Evolutionary conservation across 2,113 vertebrate species (phyloP).

Genomic region (Strigops habroptila): DNA sequence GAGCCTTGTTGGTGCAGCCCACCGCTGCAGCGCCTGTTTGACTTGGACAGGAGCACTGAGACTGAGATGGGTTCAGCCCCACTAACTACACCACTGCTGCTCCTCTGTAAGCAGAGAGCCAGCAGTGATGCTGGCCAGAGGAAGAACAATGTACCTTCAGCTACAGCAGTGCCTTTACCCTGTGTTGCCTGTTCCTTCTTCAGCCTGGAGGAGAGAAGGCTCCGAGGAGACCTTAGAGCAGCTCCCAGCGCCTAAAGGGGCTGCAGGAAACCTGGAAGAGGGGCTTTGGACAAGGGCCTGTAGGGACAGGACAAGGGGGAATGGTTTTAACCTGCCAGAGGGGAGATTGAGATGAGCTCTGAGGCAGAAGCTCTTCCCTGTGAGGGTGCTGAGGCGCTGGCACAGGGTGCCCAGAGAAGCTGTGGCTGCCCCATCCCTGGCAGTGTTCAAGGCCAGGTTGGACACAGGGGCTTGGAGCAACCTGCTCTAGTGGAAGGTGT

Average conservation of each 20-base stretch:
- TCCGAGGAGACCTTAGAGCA: background rate
- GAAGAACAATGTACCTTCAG: fast-evolving
- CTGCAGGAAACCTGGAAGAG: background rate
- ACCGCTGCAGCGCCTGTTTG: background rate
- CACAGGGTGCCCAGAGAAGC: no score
- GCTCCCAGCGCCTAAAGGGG: background rate
- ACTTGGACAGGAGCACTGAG: background rate
- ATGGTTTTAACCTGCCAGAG: background rate
- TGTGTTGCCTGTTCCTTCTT: fast-evolving
- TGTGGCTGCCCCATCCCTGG: no score
- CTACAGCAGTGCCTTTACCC: background rate
- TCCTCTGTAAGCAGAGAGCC: background rate
- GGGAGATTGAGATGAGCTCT: background rate
- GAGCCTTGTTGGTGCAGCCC: background rate
- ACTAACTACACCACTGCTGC: background rate
- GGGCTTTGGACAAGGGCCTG: background rate
- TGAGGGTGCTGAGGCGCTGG: no score
- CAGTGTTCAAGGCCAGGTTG: no score
- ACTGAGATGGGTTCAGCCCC: background rate
- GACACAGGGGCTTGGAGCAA: no score
- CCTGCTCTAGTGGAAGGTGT: background rate
- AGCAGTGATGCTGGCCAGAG: background rate
- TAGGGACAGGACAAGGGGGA: background rate
- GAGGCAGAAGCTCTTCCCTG: no score
- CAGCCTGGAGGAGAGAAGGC: background rate